Base-by-base conservation (phyloP, 1,140 invertebrate genomes). In the Dendrolimus punctatus region DNA sequence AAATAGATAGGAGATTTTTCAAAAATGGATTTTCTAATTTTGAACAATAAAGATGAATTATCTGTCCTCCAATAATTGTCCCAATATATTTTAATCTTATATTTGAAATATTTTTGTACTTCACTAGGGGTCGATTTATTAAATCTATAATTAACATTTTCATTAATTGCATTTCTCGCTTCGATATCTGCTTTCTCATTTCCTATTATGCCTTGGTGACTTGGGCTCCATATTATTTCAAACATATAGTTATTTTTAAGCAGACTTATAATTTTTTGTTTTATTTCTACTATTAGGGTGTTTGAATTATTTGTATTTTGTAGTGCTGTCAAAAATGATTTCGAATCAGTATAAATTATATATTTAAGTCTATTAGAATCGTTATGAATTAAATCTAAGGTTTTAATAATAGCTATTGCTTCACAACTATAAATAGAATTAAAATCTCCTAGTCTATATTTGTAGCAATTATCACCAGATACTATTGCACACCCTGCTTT, bases 121-220 rank as follows among this genome's bases (percentile, higher is more conserved):
- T 54, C 52, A 9, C 6, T 41, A 41, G 46, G 8, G 37, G 8
- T 47, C 6, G 52, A 55, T 8, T 49, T 55, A 40, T 49, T 46
- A 9, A 10, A 5, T 57, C 8, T 5, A 39, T 40, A 51, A 42
- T 42, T 42, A 49, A 48, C 23, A 23, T 23, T 23, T 23, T 23
- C 23, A 23, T 23, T 23, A 23, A 23, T 23, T 23, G 23, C 23
- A 38, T 38, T 41, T 42, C 39, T 54, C 9, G 57, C 57, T 43
- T 54, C 48, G n/a, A n/a, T 39, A 51, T 59, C 57, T 7, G 53
- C 48, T 39, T 47, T 59, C 46, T 59, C 57, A 46, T 59, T 59
- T 7, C 57, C 23, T 23, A 23, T 3, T 23, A 23, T 23, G 23
- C 23, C 23, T 23, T 23, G 23, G 23, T 23, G 23, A 51, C 57